phyloP scores from a whole-genome alignment of 1,140 invertebrate species.

The Cyclina sinensis region DNA sequence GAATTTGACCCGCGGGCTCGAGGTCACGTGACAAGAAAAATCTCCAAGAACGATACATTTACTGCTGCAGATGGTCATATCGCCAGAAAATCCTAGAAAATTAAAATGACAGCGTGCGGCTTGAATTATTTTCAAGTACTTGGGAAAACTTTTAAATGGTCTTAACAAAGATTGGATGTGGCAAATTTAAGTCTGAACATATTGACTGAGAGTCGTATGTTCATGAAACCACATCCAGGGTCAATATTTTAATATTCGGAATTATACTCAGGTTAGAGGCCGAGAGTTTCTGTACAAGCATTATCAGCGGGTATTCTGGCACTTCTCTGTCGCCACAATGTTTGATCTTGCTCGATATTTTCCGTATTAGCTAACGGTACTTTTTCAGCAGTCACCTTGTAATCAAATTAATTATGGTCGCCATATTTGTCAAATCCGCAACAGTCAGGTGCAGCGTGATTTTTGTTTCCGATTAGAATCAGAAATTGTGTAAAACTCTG shows the following conservation, averaged over 20 bases:
- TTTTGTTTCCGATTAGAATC: conserved; percentile 51
- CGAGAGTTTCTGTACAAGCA: conserved; percentile 16
- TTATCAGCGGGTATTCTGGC: conserved; percentile 34
- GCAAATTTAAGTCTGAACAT: conserved; percentile 59
- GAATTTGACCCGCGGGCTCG: conserved; percentile 19
- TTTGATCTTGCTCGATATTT: conserved; percentile 38
- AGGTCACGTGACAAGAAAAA: conserved; percentile 40
- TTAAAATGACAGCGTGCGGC: conserved; percentile 60
- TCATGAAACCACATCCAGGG: conserved; percentile 36
- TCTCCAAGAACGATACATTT: conserved; percentile 21
- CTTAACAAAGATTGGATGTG: conserved; percentile 40
- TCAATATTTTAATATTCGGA: conserved; percentile 57
- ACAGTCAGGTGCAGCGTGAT: conserved; percentile 49
- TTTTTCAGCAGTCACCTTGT: conserved; percentile 31
- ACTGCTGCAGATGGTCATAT: conserved; percentile 21
- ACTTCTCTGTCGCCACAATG: conserved; percentile 32
- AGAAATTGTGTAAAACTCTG: conserved; percentile 53
- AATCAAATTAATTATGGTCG: conserved; percentile 52
- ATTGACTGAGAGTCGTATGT: conserved; percentile 40
- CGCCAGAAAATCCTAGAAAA: conserved; percentile 35
- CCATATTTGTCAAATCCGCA: conserved; percentile 49
- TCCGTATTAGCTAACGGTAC: conserved; percentile 59
- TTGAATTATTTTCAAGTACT: conserved; percentile 57
- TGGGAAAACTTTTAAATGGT: conserved; percentile 50
- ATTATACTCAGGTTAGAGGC: conserved; percentile 35